These are phyloP conservation scores for Fregetta grallaria DNA, from an alignment of 2,113 vertebrate species.

Conservation along the genomic window DNA sequence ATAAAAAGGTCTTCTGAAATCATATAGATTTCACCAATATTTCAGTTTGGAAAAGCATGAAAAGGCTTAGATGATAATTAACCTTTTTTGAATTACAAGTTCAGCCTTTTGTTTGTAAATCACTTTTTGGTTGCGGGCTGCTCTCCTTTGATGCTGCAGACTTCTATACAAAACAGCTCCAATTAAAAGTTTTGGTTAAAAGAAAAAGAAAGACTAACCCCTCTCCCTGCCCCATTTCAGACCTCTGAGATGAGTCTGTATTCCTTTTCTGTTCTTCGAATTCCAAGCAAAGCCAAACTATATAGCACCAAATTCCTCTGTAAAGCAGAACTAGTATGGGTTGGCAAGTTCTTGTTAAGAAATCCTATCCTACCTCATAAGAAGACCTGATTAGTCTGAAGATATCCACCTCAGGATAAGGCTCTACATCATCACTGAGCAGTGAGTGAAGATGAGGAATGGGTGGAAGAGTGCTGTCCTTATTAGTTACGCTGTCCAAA, in stretches of 20 bases:
- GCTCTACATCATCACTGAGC: slow-evolving; percentile 90
- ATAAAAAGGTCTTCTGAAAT: not conserved
- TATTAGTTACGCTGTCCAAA: slow-evolving; percentile 95
- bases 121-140: not conserved
- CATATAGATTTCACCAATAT: not conserved
- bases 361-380: slow-evolving; percentile 83
- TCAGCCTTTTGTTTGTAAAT: not conserved
- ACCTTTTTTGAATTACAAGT: not conserved
- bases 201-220: not conserved
- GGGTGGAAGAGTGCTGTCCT: slow-evolving; percentile 95
- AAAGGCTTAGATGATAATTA: not conserved
- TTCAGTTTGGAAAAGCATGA: not conserved
- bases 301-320: not conserved
- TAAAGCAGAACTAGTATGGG: not conserved
- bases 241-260: not conserved
- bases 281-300: not conserved
- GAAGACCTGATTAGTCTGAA: slow-evolving; percentile 93
- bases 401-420: slow-evolving; percentile 96
- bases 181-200: not conserved
- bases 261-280: not conserved
- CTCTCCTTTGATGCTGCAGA: not conserved
- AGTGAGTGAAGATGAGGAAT: slow-evolving; percentile 97
- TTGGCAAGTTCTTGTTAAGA: not conserved
- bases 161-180: not conserved
- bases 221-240: not conserved